Conservation (phyloP, 2,797 vertebrate genomes). For the Odontamblyopus rebecca region DNA sequence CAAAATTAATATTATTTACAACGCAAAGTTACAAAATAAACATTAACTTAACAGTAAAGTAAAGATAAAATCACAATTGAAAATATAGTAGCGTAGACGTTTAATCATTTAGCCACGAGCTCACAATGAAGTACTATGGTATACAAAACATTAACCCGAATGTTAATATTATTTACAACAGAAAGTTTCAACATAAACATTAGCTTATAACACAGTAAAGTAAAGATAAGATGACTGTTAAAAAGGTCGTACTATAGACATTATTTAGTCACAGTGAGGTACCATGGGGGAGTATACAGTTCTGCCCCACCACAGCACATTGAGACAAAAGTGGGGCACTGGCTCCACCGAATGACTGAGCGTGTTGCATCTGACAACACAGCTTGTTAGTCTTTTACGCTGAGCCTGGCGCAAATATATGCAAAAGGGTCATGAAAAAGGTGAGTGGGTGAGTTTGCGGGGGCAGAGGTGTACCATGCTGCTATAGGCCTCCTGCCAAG, state of each 20-base stretch:
- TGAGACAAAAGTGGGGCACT: background rate
- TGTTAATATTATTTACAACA: background rate
- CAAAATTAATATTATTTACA: too few species aligned
- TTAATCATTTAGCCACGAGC: background rate
- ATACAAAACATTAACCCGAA: background rate
- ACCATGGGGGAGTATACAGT: background rate
- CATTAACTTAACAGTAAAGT: background rate
- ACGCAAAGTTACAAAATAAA: background rate
- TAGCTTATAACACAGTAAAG: background rate
- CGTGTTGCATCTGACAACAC: background rate
- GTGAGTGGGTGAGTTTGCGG: constrained; percentile 38
- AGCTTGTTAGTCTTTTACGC: constrained; percentile 11
- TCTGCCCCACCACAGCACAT: background rate
- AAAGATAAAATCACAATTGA: background rate
- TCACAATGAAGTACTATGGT: background rate
- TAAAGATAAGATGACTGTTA: background rate
- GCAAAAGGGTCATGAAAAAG: constrained; percentile 48
- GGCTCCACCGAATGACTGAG: background rate
- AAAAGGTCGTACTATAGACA: background rate
- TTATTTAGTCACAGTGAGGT: background rate
- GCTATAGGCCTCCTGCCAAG: constrained; percentile 84
- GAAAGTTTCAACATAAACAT: background rate
- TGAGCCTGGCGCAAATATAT: constrained; percentile 27
- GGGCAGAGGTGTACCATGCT: constrained; percentile 78
- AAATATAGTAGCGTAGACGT: background rate